These are phyloP conservation scores for Holothuria leucospilota DNA, from an alignment of 53 echinoderm and acorn worm genomes.

Conservation along the genomic window DNA sequence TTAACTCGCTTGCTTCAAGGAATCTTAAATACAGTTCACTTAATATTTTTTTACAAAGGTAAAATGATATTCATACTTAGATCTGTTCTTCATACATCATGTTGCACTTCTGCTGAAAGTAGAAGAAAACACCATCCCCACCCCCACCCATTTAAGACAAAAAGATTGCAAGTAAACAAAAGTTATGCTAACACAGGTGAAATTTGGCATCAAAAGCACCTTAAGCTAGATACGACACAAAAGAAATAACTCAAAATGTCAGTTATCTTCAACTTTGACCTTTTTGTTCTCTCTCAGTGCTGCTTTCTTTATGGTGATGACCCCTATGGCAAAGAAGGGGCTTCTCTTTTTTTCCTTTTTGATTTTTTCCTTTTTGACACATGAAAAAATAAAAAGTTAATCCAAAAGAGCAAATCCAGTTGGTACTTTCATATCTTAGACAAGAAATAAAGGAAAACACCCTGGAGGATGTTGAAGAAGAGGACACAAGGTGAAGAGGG, in stretches of 20 bases:
- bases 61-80: background rate
- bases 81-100: background rate
- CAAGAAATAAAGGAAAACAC: background rate
- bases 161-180: background rate
- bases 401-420: constrained; percentile 16
- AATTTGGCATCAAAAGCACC: constrained; percentile 38
- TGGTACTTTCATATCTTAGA: constrained; percentile 34
- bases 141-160: background rate
- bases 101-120: constrained; percentile 8
- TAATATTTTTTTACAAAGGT: constrained; percentile 2
- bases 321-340: constrained; percentile 6
- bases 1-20: too few species aligned
- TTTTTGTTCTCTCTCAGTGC: too few species aligned
- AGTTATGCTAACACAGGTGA: background rate
- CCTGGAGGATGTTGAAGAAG: background rate
- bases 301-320: too few species aligned
- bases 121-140: background rate
- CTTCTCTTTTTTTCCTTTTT: background rate
- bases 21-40: background rate
- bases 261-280: background rate
- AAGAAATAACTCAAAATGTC: background rate
- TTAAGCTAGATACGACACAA: constrained; percentile 27
- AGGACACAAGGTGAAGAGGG: background rate
- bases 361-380: constrained; percentile 26
- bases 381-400: constrained; percentile 6